Conservation (phyloP, 2,113 vertebrate genomes). For the Collichthys lucidus region DNA sequence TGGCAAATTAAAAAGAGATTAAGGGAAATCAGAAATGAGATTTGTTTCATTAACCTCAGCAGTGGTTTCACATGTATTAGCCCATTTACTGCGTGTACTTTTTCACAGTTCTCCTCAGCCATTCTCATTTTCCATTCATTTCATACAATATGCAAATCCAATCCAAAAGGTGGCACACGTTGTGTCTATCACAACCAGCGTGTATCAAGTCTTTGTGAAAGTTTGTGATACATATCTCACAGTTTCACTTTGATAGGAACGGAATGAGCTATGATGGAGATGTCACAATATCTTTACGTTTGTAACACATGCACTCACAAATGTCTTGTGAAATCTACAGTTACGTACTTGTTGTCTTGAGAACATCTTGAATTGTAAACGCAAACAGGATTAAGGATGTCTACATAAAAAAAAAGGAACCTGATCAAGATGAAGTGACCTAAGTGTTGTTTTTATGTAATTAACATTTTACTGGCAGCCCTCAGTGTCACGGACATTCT, state of each 20-base stretch:
- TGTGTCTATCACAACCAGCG: background rate
- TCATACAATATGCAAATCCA: background rate
- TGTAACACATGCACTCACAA: no score
- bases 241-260: no score
- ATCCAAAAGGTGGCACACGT: no score
- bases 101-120: background rate
- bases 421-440: conserved; percentile 3
- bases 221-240: no score
- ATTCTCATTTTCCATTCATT: background rate
- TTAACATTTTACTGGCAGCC: conserved; percentile 11
- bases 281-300: no score
- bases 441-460: conserved; percentile 17
- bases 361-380: background rate
- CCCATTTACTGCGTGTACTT: background rate
- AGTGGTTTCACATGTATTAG: background rate
- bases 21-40: background rate
- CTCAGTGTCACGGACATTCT: conserved; percentile 24
- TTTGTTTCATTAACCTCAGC: background rate
- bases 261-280: no score
- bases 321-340: background rate
- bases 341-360: background rate
- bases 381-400: conserved; percentile 6
- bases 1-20: background rate
- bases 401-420: background rate
- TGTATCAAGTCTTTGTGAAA: background rate